These are phyloP conservation scores for Sebastes diaconus DNA, from an alignment of 2,797 vertebrate genomes.

Conservation along the genomic window DNA sequence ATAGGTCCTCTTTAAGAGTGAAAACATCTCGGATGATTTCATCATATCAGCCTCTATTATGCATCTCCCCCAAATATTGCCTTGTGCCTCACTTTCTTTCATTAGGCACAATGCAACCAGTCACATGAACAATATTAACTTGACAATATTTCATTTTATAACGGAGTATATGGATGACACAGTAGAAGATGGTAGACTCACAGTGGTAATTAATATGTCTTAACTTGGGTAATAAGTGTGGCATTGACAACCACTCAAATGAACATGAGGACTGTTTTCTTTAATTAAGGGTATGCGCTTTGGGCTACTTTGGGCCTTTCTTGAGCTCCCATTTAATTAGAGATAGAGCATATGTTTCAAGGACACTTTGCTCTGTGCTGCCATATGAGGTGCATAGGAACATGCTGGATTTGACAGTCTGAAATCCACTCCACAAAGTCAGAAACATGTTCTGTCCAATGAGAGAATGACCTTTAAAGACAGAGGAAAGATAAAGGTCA, in stretches of 20 bases:
- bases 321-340: slow-evolving; percentile 49
- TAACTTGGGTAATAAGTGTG: neutral
- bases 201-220: neutral
- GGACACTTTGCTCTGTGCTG: slow-evolving; percentile 47
- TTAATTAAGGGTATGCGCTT: slow-evolving; percentile 19
- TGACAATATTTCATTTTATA: neutral
- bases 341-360: slow-evolving; percentile 63
- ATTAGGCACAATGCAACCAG: neutral
- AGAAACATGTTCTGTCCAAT: slow-evolving; percentile 37
- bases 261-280: slow-evolving; percentile 1
- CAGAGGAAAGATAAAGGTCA: slow-evolving; percentile 47
- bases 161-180: neutral
- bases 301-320: slow-evolving; percentile 20
- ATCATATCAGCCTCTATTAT: neutral
- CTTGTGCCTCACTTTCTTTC: neutral
- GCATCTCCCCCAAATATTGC: neutral
- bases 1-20: too few species aligned
- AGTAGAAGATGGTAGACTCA: neutral
- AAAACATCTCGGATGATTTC: neutral
- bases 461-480: slow-evolving; percentile 57
- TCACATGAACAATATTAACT: neutral
- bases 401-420: slow-evolving; percentile 40
- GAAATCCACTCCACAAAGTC: slow-evolving; percentile 22
- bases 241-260: slow-evolving; percentile 5
- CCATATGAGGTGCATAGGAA: slow-evolving; percentile 23